Conservation (phyloP, 2,888 invertebrate genomes). For the Lasioglossum lativentre region DNA sequence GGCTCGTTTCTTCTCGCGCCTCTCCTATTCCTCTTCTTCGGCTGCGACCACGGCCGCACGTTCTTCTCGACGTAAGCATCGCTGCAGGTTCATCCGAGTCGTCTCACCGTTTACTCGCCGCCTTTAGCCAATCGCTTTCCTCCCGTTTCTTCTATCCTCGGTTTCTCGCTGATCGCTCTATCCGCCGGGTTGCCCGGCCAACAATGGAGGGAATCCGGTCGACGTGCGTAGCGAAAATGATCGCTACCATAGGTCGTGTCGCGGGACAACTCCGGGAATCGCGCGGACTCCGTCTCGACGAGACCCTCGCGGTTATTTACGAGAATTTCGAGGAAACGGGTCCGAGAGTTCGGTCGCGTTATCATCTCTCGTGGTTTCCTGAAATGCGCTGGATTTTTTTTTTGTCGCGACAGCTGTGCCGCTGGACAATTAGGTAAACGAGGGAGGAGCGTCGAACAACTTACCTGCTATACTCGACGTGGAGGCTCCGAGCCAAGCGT, state of each 20-base stretch:
- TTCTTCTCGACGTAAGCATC: not conserved
- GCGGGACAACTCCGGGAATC: not conserved
- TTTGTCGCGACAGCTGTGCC: conserved; percentile 29
- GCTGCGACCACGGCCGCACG: too few relatives aligned
- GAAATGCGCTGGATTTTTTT: conserved; percentile 63
- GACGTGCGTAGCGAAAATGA: not conserved
- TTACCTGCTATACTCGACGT: conserved; percentile 96
- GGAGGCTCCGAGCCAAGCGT: conserved; percentile 96
- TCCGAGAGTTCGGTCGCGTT: not conserved
- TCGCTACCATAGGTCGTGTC: not conserved
- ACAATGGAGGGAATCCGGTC: not conserved
- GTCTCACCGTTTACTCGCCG: conserved; percentile 26
- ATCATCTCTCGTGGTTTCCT: conserved; percentile 34
- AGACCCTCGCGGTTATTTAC: not conserved
- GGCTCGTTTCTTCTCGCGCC: not conserved
- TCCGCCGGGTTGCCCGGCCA: not conserved
- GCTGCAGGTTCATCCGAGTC: not conserved
- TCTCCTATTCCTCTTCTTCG: not conserved
- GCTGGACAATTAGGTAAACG: conserved; percentile 40
- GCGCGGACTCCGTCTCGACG: not conserved
- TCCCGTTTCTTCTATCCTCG: conserved; percentile 14
- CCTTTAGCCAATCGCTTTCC: conserved; percentile 28
- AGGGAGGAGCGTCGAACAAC: conserved; percentile 81
- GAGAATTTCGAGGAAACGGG: not conserved
- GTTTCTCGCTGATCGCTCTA: not conserved